These are phyloP conservation scores for Cephus cinctus DNA, from an alignment of 1,140 invertebrate genomes.

Conservation along the genomic window DNA sequence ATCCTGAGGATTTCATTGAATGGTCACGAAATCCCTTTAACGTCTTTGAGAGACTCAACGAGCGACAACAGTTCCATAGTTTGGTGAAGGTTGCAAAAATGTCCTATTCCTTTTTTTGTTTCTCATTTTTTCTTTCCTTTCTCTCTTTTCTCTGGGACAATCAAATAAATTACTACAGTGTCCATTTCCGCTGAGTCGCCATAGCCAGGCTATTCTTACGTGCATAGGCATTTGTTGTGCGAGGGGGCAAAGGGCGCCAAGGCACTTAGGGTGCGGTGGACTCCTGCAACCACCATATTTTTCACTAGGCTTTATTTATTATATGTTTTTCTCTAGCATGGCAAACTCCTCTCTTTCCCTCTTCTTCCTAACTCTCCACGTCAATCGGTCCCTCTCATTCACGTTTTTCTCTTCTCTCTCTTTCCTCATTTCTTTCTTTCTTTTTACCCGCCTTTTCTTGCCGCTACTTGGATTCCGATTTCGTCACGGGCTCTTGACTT, in stretches of 20 bases:
- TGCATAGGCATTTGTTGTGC: slow-evolving; percentile 34
- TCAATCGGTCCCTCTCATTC: slow-evolving; percentile 23
- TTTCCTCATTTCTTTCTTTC: background rate
- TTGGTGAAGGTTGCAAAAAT: no score
- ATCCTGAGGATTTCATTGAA: no score
- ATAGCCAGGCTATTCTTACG: slow-evolving; percentile 32
- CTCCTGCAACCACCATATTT: slow-evolving; percentile 41
- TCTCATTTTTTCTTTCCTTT: no score
- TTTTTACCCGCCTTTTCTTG: slow-evolving; percentile 21
- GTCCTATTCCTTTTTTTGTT: no score
- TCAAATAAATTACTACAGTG: slow-evolving; percentile 26
- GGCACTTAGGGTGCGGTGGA: slow-evolving; percentile 43
- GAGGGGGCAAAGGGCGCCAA: slow-evolving; percentile 37
- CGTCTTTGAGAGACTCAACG: background rate
- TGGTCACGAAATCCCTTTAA: background rate
- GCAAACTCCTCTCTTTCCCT: slow-evolving; percentile 17
- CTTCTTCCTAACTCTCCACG: slow-evolving; percentile 21
- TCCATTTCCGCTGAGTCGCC: slow-evolving; percentile 32
- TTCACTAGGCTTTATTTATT: slow-evolving; percentile 45
- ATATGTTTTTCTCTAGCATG: slow-evolving; percentile 33
- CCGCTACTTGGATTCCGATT: slow-evolving; percentile 39
- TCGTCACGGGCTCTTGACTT: slow-evolving; percentile 45
- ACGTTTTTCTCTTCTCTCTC: slow-evolving; percentile 1
- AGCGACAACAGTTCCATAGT: no score
- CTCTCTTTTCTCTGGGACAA: no score